Conservation (phyloP, 2,797 vertebrate genomes). For the Numenius phaeopus region DNA sequence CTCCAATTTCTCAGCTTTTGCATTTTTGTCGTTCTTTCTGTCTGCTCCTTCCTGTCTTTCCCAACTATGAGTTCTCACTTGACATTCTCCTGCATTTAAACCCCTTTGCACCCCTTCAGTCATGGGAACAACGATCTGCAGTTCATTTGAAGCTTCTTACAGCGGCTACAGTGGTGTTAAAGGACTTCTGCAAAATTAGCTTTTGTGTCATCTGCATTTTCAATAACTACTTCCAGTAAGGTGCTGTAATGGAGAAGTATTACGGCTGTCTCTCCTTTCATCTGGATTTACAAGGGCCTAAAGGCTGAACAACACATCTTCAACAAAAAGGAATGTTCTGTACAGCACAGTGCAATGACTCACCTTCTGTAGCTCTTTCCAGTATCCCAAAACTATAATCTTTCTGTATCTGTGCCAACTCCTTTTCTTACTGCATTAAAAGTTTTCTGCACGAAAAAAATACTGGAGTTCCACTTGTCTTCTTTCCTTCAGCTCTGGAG, state of each 20-base stretch:
- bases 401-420: conserved; percentile 1
- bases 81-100: not conserved
- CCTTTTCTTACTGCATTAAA: conserved; percentile 31
- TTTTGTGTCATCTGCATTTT: conserved; percentile 21
- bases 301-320: not conserved
- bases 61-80: not conserved
- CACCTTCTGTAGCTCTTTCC: not conserved
- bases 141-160: fast-evolving
- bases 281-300: conserved; percentile 12
- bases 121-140: fast-evolving
- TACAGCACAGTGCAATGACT: not conserved
- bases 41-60: not conserved
- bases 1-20: not conserved
- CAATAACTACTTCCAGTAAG: not conserved
- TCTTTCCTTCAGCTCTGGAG: not conserved
- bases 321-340: not conserved
- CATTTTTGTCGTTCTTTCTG: not conserved
- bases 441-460: not conserved
- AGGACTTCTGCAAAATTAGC: not conserved
- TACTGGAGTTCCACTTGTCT: not conserved
- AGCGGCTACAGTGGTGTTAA: not conserved
- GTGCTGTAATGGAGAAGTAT: not conserved
- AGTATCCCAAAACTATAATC: not conserved
- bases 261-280: conserved; percentile 9
- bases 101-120: not conserved